Conservation (phyloP, 1,140 invertebrate species). For the Plodia interpunctella region DNA sequence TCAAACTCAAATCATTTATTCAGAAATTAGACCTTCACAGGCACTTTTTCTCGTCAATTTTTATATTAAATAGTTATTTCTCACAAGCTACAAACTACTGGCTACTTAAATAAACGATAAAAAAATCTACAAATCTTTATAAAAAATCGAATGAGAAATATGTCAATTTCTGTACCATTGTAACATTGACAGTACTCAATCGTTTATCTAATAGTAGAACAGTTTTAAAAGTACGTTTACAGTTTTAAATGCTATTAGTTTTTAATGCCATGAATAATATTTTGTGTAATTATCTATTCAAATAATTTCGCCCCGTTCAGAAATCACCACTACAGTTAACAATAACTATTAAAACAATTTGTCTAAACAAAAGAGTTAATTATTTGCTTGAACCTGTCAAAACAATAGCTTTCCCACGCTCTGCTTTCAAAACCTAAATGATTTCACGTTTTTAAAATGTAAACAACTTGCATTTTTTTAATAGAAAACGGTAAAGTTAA, state of each 20-base stretch:
- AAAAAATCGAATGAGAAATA: too few species aligned
- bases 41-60: too few species aligned
- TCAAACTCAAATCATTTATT: too few species aligned
- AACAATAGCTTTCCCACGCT: constrained; percentile 44
- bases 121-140: too few species aligned
- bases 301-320: not conserved
- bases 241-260: not conserved
- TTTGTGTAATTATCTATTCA: not conserved
- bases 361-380: constrained; percentile 26
- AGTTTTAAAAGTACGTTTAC: too few species aligned
- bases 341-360: not conserved
- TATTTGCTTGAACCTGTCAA: constrained; percentile 35
- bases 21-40: too few species aligned
- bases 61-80: too few species aligned
- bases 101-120: too few species aligned
- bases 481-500: constrained; percentile 11
- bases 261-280: not conserved
- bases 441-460: constrained; percentile 2
- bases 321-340: not conserved
- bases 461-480: not conserved
- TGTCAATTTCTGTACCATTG: too few species aligned
- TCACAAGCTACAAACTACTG: too few species aligned
- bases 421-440: constrained; percentile 29
- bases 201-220: too few species aligned
- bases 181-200: too few species aligned